These are phyloP conservation scores for Parus major DNA, from an alignment of 2,113 vertebrate genomes.

Conservation along the genomic window DNA sequence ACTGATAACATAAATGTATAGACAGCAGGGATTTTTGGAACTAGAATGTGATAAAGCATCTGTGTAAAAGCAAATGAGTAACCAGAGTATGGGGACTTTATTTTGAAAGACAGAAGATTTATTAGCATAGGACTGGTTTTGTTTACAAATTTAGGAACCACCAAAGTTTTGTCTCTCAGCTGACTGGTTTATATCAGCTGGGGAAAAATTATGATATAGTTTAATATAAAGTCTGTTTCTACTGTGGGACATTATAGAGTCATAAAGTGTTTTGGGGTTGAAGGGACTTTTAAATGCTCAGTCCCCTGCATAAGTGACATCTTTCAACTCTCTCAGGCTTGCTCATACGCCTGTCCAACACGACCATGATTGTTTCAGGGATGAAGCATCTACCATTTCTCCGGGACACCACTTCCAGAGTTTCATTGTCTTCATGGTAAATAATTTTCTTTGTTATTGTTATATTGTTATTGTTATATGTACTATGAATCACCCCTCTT, in stretches of 20 bases:
- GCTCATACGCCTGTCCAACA: not conserved
- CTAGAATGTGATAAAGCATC: not conserved
- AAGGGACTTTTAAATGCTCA: not conserved
- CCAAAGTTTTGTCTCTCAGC: not conserved
- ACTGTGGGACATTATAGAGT: not conserved
- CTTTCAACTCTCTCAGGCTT: not conserved
- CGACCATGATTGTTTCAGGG: not conserved
- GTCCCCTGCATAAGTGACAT: accelerated
- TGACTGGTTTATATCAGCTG: not conserved
- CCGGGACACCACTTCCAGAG: not conserved
- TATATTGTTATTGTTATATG: not conserved
- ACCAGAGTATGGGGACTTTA: not conserved
- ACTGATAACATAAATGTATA: not conserved
- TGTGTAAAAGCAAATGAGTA: not conserved
- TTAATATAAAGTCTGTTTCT: not conserved
- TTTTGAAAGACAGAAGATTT: not conserved
- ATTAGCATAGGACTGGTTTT: not conserved
- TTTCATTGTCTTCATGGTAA: not conserved
- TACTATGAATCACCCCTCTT: not conserved
- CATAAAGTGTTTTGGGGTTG: not conserved
- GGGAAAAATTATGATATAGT: not conserved
- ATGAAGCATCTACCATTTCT: not conserved
- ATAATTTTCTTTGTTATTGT: not conserved
- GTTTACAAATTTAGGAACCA: not conserved
- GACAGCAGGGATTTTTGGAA: not conserved